Base-by-base conservation (phyloP, 2,113 vertebrate species). In the Toxostoma redivivum region DNA sequence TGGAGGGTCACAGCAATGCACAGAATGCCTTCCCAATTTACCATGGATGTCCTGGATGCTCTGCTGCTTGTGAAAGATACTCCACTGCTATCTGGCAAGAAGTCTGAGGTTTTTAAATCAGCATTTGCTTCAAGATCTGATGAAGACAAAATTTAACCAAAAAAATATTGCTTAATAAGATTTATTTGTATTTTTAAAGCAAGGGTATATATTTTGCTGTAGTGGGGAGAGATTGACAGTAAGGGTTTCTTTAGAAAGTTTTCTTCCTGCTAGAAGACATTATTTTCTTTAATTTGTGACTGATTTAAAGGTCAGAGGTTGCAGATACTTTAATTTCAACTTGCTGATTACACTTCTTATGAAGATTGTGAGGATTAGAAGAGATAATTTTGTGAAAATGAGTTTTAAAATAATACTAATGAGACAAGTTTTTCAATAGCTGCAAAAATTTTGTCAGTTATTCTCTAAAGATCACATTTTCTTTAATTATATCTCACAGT, bases 321-420 rank as follows among this genome's bases (percentile, higher is more conserved):
- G 77, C 51, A 87, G 69, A 96, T 96, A 76, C 72, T 96, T 97
- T 97, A 81, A 96, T 95, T 97, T 97, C 85, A 94, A 61, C 38
- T 96, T 91, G 60, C 90, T 97, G 96, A 95, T 96, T 96, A 92
- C 25, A 91, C 77, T 94, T 88, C 51, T 86, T 92, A 88, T 61
- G 37, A 84, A 97, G 89, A 96, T 88, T 45, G 89, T 78, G 45
- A 92, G 71, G 53, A 90, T 93, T 88, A 92, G 87, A 97, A 94
- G 58, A 92, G 96, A 97, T 65, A 1, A 80, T 85, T 94, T 93
- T 86, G 48, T 96, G 85, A 97, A 97, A 96, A 97, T 89, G 61
- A 96, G 90, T 92, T 92, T 93, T 88, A 72, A 93, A 85, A 79
- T 48, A 88, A 96, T 95, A 95, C 71, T 64, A 97, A 94, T 40